Evolutionary conservation across 2,888 invertebrate species (phyloP).

Genomic region (Cepaea hortensis): DNA sequence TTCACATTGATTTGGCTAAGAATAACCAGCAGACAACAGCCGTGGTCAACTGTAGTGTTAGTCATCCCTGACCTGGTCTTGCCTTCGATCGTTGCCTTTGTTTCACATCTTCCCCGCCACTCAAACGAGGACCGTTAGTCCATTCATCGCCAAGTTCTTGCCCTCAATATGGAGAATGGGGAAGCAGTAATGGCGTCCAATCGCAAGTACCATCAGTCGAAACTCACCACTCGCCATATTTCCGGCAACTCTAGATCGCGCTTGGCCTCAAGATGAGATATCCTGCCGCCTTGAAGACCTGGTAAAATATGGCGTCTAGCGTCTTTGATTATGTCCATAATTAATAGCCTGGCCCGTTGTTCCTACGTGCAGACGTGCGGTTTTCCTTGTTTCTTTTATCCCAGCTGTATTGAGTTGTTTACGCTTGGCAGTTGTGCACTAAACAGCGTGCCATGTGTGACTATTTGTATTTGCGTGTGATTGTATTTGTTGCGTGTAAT

Average conservation of each 20-base stretch:
- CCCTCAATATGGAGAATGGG: background rate
- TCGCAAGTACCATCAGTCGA: too few relatives aligned
- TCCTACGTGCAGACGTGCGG: background rate
- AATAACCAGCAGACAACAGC: too few relatives aligned
- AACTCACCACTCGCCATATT: background rate
- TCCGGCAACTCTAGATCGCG: slow-evolving; percentile 3
- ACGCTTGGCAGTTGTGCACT: too few relatives aligned
- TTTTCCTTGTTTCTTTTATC: background rate
- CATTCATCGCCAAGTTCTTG: background rate
- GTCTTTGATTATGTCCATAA: slow-evolving; percentile 11
- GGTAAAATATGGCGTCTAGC: background rate
- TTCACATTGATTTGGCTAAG: too few relatives aligned
- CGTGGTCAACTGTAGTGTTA: slow-evolving; percentile 9
- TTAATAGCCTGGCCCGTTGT: background rate
- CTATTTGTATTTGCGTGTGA: too few relatives aligned
- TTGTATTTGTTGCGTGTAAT: too few relatives aligned
- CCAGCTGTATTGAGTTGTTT: too few relatives aligned
- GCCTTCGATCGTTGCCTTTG: background rate
- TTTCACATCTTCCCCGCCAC: background rate
- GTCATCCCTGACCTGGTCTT: background rate
- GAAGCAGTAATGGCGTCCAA: too few relatives aligned
- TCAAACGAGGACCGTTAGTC: background rate
- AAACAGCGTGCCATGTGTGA: too few relatives aligned
- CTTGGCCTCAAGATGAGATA: slow-evolving; percentile 15
- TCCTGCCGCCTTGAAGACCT: background rate